Conservation (phyloP, 2,888 invertebrate species). For the Pyrocoelia pectoralis region DNA sequence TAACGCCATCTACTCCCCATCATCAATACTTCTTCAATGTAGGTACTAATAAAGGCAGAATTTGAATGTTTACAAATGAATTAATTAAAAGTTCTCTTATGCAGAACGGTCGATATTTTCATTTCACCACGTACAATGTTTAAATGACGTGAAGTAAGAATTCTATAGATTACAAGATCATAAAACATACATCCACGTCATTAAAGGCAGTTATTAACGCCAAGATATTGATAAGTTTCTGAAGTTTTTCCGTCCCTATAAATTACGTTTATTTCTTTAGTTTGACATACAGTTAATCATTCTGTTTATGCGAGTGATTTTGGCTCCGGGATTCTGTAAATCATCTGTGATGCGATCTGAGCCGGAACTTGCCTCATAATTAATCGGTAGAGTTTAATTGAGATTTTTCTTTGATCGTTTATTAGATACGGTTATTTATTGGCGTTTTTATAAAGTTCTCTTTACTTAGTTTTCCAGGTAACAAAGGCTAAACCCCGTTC, state of each 20-base stretch:
- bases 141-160: slow-evolving; percentile 23
- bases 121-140: background rate
- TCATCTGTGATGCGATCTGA: slow-evolving; percentile 47
- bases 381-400: slow-evolving; percentile 59
- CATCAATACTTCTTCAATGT: background rate
- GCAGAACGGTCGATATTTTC: background rate
- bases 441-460: slow-evolving; percentile 46
- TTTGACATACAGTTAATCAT: slow-evolving; percentile 60
- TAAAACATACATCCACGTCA: slow-evolving; percentile 58
- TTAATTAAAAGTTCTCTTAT: background rate
- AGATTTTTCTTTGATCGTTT: slow-evolving; percentile 57
- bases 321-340: slow-evolving; percentile 57
- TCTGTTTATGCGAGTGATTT: slow-evolving; percentile 59
- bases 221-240: slow-evolving; percentile 60
- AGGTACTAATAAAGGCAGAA: background rate
- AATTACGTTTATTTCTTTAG: slow-evolving; percentile 61
- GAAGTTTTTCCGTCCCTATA: slow-evolving; percentile 59
- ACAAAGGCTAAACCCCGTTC: slow-evolving; percentile 9
- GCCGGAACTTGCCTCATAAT: slow-evolving; percentile 57
- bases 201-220: slow-evolving; percentile 60
- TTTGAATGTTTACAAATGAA: background rate
- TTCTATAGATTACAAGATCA: slow-evolving; percentile 44
- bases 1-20: background rate
- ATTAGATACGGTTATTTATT: slow-evolving; percentile 56
- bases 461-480: slow-evolving; percentile 27